A percentile compares a stretch with the other conserved stretches of the same genome.
phyloP scores from a whole-genome alignment of 2,888 invertebrate genomes.

The Imbricaverruca yamaguchii region DNA sequence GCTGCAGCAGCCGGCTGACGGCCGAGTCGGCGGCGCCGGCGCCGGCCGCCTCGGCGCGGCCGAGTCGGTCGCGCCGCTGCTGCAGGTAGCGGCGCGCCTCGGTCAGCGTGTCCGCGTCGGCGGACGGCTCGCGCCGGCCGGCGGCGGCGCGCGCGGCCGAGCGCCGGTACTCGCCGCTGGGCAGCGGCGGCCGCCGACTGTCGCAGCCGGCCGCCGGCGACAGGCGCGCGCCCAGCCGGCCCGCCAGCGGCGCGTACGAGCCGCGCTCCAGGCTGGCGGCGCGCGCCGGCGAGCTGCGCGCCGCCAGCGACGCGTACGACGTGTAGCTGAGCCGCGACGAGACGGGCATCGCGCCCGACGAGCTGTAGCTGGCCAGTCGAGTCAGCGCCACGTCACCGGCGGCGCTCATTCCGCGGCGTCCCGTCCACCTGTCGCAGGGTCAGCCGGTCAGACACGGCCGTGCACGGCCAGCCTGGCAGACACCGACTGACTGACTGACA shows the following conservation, averaged over 20 bases:
- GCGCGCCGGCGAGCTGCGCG: not conserved
- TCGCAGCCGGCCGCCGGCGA: not conserved
- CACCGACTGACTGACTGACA: no score
- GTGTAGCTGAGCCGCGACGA: not conserved
- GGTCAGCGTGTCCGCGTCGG: not conserved
- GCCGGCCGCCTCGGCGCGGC: not conserved
- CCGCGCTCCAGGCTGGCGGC: slow-evolving; percentile 11
- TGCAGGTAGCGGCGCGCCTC: slow-evolving; percentile 1
- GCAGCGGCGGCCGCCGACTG: slow-evolving; percentile 5
- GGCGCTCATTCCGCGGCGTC: not conserved
- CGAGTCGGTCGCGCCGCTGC: not conserved
- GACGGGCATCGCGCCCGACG: not conserved
- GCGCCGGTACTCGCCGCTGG: not conserved
- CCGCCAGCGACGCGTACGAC: not conserved
- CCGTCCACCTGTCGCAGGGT: not conserved
- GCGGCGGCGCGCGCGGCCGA: not conserved
- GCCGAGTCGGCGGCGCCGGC: not conserved
- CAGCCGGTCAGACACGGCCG: no score
- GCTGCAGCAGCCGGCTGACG: not conserved
- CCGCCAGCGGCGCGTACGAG: not conserved
- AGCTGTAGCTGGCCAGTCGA: not conserved
- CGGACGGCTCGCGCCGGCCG: not conserved
- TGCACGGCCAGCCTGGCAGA: no score
- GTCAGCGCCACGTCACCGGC: not conserved
- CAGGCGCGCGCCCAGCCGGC: not conserved